phyloP scores from a whole-genome alignment of 2,888 invertebrate genomes.

The Caenorhabditis wallacei region DNA sequence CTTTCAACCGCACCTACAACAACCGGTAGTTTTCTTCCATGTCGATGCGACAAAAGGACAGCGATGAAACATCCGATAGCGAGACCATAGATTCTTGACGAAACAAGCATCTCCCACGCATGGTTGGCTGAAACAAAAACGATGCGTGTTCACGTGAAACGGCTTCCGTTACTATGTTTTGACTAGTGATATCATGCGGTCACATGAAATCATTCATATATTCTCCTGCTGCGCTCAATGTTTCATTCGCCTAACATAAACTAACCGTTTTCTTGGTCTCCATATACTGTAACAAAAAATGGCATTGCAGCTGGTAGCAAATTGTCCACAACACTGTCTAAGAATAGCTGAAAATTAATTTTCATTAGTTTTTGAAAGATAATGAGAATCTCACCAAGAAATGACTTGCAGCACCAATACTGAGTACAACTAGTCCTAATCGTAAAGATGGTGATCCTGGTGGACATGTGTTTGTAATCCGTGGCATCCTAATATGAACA shows the following conservation, averaged over 20 bases:
- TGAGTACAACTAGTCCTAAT: slow-evolving; percentile 70
- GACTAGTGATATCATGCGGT: slow-evolving; percentile 19
- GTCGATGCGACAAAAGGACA: slow-evolving; percentile 70
- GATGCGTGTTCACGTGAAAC: slow-evolving; percentile 25
- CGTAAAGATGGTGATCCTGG: slow-evolving; percentile 61
- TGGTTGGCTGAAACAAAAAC: slow-evolving; percentile 71
- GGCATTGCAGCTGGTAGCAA: slow-evolving; percentile 77
- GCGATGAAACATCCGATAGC: slow-evolving; percentile 78
- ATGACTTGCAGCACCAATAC: slow-evolving; percentile 78
- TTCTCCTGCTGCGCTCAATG: too few relatives aligned
- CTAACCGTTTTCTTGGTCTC: slow-evolving; percentile 68
- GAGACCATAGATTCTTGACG: slow-evolving; percentile 78
- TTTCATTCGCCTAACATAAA: neutral
- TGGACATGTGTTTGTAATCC: slow-evolving; percentile 56
- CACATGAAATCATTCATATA: neutral
- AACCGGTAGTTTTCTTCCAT: slow-evolving; percentile 64
- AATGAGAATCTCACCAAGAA: slow-evolving; percentile 75
- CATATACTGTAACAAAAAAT: slow-evolving; percentile 73
- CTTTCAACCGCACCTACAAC: slow-evolving; percentile 63
- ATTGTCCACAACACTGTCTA: slow-evolving; percentile 81
- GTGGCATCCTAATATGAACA: slow-evolving; percentile 63
- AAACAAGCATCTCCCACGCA: slow-evolving; percentile 79
- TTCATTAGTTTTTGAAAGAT: too few relatives aligned
- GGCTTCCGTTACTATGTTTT: slow-evolving; percentile 11
- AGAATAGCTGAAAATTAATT: slow-evolving; percentile 71